phyloP scores from a whole-genome alignment of 2,888 invertebrate species.

The Ormyrus pomaceus region DNA sequence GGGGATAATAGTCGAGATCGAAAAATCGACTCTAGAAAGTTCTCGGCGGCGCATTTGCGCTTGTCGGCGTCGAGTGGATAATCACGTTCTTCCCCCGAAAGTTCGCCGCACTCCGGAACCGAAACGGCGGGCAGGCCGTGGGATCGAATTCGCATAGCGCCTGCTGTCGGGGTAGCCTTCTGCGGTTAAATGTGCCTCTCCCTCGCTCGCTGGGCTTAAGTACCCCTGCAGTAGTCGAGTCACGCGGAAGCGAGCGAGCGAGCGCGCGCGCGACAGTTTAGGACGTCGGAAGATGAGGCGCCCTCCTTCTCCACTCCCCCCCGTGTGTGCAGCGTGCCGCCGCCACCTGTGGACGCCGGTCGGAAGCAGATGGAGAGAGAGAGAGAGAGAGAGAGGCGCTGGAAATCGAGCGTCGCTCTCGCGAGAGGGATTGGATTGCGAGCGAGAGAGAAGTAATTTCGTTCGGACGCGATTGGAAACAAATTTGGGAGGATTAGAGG shows the following conservation, averaged over 20 bases:
- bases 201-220: slow-evolving; percentile 1
- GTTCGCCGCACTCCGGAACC: not conserved
- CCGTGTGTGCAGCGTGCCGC: not conserved
- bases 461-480: slow-evolving; percentile 8
- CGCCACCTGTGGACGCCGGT: not conserved
- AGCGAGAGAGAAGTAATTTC: slow-evolving; percentile 25
- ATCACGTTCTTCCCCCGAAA: slow-evolving; percentile 33
- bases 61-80: slow-evolving; percentile 23
- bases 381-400: not conserved
- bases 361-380: slow-evolving; percentile 2
- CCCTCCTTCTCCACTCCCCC: not conserved
- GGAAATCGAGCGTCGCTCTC: slow-evolving; percentile 15
- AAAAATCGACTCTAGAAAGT: no score
- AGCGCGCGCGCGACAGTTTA: slow-evolving; percentile 14
- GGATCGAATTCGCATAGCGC: slow-evolving; percentile 30
- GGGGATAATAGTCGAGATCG: no score
- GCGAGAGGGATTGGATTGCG: not conserved
- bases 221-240: slow-evolving; percentile 34
- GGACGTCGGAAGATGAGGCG: slow-evolving; percentile 20
- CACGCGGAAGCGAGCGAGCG: not conserved
- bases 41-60: not conserved
- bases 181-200: slow-evolving; percentile 29
- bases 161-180: not conserved
- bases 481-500: slow-evolving; percentile 2
- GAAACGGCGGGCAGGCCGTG: not conserved